Evolutionary conservation across 1,140 invertebrate species (phyloP).

Genomic region (Homalodisca vitripennis): DNA sequence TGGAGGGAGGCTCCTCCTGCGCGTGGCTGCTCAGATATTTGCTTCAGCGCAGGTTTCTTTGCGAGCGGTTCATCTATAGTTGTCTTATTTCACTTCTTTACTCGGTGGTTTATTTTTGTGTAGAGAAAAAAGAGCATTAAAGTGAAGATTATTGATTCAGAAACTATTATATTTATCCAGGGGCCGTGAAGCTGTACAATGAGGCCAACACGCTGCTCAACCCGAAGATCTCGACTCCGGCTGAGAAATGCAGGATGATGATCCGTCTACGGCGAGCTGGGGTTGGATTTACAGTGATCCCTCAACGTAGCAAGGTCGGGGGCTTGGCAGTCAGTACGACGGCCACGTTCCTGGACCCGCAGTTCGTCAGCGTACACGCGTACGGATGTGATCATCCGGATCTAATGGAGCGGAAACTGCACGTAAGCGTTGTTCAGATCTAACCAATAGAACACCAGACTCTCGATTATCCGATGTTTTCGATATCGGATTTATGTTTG

Average conservation of each 20-base stretch:
- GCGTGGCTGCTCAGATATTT: too few relatives aligned
- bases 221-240: slow-evolving; percentile 45
- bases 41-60: too few relatives aligned
- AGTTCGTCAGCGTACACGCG: slow-evolving; percentile 79
- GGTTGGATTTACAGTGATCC: slow-evolving; percentile 64
- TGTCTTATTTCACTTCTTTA: too few relatives aligned
- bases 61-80: too few relatives aligned
- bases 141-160: too few relatives aligned
- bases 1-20: too few relatives aligned
- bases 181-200: slow-evolving; percentile 47
- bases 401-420: slow-evolving; percentile 48
- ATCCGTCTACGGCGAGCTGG: slow-evolving; percentile 70
- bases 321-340: slow-evolving; percentile 63
- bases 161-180: slow-evolving; percentile 36
- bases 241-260: slow-evolving; percentile 72
- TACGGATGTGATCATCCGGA: slow-evolving; percentile 67
- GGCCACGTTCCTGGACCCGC: slow-evolving; percentile 76
- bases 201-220: slow-evolving; percentile 45
- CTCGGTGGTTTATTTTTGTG: too few relatives aligned
- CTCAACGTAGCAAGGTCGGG: slow-evolving; percentile 48
- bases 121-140: too few relatives aligned
- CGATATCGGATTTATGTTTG: too few relatives aligned
- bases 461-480: too few relatives aligned
- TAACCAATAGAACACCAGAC: too few relatives aligned
- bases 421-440: not conserved